Conservation (phyloP, 2,888 invertebrate genomes). For the Hipparchia semele region DNA sequence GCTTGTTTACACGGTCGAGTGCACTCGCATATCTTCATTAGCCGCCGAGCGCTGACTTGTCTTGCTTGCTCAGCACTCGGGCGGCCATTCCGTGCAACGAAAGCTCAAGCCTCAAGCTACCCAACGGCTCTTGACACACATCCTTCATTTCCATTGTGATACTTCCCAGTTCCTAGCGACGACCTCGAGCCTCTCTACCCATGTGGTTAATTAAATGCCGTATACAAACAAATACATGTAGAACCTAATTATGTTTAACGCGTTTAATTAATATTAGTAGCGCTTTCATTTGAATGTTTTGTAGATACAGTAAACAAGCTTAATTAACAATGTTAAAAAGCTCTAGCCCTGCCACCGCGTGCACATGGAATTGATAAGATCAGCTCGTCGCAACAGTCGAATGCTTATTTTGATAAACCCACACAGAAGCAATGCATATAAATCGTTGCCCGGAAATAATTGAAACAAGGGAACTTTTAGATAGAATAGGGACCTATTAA, state of each 20-base stretch:
- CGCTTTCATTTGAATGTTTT: conserved; percentile 8
- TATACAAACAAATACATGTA: conserved; percentile 13
- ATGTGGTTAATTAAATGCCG: conserved; percentile 23
- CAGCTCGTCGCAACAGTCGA: conserved; percentile 60
- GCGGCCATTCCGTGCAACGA: conserved; percentile 46
- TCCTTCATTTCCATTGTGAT: conserved; percentile 42
- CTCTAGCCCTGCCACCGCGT: conserved; percentile 20
- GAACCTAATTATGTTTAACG: not conserved
- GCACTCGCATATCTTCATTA: conserved; percentile 81
- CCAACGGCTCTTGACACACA: conserved; percentile 47
- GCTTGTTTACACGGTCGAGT: conserved; percentile 77
- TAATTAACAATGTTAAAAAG: conserved; percentile 24
- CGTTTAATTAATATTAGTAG: conserved; percentile 13
- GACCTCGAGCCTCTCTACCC: not conserved
- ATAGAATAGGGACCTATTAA: conserved; percentile 67
- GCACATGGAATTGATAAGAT: conserved; percentile 61
- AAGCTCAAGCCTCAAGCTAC: conserved; percentile 44
- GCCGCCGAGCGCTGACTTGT: conserved; percentile 50
- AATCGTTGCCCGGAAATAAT: conserved; percentile 76
- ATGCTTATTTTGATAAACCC: conserved; percentile 59
- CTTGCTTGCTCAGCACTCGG: conserved; percentile 73
- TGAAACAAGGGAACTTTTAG: conserved; percentile 68
- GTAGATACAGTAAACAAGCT: conserved; percentile 14
- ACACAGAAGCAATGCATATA: conserved; percentile 52
- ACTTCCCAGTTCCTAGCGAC: conserved; percentile 24